Percentiles rank a stretch among this genome's conserved stretches.
Evolutionary conservation across 2,888 invertebrate species (phyloP).

Genomic region (Cryptocheilus praepositus): DNA sequence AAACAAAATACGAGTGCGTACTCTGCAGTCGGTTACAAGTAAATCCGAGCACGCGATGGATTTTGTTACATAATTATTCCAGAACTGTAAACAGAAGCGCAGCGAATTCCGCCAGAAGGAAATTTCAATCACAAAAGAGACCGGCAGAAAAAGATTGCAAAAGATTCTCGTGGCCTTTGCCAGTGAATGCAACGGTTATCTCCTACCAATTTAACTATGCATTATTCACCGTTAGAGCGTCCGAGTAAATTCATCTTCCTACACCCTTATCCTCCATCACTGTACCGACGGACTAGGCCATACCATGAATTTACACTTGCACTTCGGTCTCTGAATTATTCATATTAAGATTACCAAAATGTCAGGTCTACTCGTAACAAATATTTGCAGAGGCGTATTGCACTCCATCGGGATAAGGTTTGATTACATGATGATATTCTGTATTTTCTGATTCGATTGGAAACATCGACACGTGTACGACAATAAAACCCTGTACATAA

Average conservation of each 20-base stretch:
- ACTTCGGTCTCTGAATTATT: not conserved
- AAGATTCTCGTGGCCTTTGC: not conserved
- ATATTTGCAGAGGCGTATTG: not conserved
- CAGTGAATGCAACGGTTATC: not conserved
- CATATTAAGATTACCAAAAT: not conserved
- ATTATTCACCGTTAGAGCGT: not conserved
- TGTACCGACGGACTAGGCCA: not conserved
- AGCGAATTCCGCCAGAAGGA: not conserved
- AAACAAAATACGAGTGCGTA: too few species aligned
- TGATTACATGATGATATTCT: too few species aligned
- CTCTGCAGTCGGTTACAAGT: too few species aligned
- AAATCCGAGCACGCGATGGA: too few species aligned
- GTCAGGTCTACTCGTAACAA: not conserved
- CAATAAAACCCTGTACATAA: too few species aligned
- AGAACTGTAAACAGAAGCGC: not conserved
- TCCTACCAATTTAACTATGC: not conserved
- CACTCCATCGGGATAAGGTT: too few species aligned
- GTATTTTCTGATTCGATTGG: too few species aligned
- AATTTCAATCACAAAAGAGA: not conserved
- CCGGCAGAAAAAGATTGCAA: not conserved
- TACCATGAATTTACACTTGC: not conserved
- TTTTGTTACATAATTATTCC: too few species aligned
- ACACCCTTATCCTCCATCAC: not conserved
- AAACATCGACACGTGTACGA: too few species aligned
- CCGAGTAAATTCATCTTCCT: conserved; percentile 1